Base-by-base conservation (phyloP, 2,888 invertebrate genomes). In the Mactromeris polynyma region DNA sequence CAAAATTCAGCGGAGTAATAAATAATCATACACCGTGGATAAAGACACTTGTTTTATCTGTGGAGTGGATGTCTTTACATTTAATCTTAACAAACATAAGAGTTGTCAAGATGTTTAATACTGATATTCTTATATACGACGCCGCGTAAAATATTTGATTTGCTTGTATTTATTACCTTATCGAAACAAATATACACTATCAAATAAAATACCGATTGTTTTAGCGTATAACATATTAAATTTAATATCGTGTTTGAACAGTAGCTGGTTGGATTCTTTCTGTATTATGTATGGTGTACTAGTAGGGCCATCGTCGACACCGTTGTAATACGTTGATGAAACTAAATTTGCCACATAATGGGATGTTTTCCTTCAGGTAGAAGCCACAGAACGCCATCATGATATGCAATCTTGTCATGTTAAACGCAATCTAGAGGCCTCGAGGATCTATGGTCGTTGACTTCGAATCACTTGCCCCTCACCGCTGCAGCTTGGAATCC, bases 31-130 rank as follows among this genome's bases (percentile, higher is more conserved):
- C 0, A 73, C 33, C 73, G 69, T 33, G 73, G n/a, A 26, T 73
- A 87, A 79, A 83, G 83, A 54, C 78, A 87, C 87, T 87, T 87
- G 83, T 88, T 83, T 88, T 88, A 88, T 88, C 87, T 80, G 21
- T 38, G 38, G 81, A 84, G 84, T 84, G 84, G 80, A 58, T 84
- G 87, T 36, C 80, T 78, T 73, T 80, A 88, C 81, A 83, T 42
- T 51, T 42, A 81, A 79, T 40, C 81, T 58, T 26, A 17, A 51
- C 77, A 77, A 40, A 51, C 84, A 84, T 78, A 77, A 31, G 51
- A 31, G 78, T 73, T 36, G 73, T 73, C 73, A 33, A 73, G 73
- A 73, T 73, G 31, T 84, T 51, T 54, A 36, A 51, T 51, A 54
- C 77, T 78, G 84, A 84, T 84, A 84, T 14, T 46, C 77, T 84